Percentiles rank a stretch among this genome's conserved stretches.
These are phyloP conservation scores for Clepsis dumicolana DNA, from an alignment of 2,888 invertebrate species.

Conservation along the genomic window DNA sequence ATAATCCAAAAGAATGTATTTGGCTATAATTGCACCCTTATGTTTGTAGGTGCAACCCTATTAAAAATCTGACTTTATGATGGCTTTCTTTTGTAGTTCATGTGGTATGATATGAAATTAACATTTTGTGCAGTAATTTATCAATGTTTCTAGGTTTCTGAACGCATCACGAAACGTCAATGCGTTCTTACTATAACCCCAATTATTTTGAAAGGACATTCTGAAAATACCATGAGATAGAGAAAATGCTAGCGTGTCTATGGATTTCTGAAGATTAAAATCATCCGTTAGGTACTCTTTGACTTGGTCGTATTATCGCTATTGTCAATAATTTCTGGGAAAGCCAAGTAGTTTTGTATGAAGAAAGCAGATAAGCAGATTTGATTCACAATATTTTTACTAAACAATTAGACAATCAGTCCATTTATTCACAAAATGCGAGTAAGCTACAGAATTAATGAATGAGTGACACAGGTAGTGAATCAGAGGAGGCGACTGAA, in stretches of 20 bases:
- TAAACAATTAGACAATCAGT: constrained; percentile 1
- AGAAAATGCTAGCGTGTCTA: constrained; percentile 11
- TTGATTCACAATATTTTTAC: constrained; percentile 28
- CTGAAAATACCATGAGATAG: neutral
- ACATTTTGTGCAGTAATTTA: neutral
- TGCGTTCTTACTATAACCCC: constrained; percentile 25
- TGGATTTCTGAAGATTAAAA: constrained; percentile 2
- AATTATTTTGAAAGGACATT: constrained; percentile 25
- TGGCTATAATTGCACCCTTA: no score
- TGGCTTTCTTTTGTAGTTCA: no score
- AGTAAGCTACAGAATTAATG: constrained; percentile 58
- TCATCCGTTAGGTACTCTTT: constrained; percentile 14
- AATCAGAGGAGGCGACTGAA: constrained; percentile 89
- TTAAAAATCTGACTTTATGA: no score
- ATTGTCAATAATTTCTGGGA: constrained; percentile 35
- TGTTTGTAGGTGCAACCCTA: no score
- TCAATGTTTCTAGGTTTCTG: constrained; percentile 21
- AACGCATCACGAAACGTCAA: constrained; percentile 35
- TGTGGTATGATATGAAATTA: no score
- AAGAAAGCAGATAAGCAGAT: constrained; percentile 21
- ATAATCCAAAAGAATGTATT: no score
- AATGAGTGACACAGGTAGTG: constrained; percentile 79
- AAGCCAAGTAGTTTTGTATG: constrained; percentile 29
- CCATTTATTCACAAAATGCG: constrained; percentile 56
- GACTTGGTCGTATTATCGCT: constrained; percentile 15